Percentiles rank a stretch among this genome's conserved stretches.
These are phyloP conservation scores for Myodes glareolus DNA, from an alignment of 2,113 vertebrate genomes.

Conservation along the genomic window DNA sequence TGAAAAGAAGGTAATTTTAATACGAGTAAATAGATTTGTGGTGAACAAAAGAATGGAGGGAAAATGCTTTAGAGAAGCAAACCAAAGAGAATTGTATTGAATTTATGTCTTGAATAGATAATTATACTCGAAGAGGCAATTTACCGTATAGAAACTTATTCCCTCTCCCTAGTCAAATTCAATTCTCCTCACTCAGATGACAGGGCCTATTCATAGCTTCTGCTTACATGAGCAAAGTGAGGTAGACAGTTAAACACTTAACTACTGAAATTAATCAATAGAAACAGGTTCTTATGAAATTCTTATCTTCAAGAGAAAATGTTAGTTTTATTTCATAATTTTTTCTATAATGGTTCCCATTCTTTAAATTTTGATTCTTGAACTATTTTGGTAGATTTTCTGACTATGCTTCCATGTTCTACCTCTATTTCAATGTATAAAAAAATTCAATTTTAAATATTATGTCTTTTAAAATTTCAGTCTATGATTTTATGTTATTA, in stretches of 20 bases:
- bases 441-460: neutral
- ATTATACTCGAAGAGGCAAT: conserved; percentile 58
- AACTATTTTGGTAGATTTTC: neutral
- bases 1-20: neutral
- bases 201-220: conserved; percentile 6
- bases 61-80: neutral
- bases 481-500: neutral
- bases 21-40: neutral
- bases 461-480: neutral
- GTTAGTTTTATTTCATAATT: conserved; percentile 7
- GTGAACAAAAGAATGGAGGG: neutral
- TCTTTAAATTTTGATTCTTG: neutral
- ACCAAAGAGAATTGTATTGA: neutral
- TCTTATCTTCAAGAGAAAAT: conserved; percentile 12
- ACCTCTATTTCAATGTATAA: neutral
- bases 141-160: conserved; percentile 30
- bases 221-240: conserved; percentile 1
- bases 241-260: conserved; percentile 33
- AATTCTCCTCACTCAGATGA: conserved; percentile 31
- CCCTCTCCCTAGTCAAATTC: conserved; percentile 46
- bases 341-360: neutral
- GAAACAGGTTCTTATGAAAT: neutral
- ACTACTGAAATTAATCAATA: conserved; percentile 47
- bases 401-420: neutral
- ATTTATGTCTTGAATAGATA: conserved; percentile 69